Conservation (phyloP, 2,797 vertebrate genomes). For the Poeciliopsis turneri region DNA sequence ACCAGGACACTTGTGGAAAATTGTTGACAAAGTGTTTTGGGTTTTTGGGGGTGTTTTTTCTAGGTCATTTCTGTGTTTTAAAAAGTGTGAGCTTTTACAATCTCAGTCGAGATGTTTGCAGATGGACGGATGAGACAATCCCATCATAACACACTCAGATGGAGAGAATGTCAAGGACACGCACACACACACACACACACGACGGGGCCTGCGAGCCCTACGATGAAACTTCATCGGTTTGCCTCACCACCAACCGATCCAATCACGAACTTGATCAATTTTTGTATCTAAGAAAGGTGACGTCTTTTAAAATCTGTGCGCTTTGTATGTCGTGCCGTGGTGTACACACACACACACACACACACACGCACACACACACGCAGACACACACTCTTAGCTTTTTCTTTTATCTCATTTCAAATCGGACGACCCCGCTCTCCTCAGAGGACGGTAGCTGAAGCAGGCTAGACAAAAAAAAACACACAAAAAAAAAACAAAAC, state of each 20-base stretch:
- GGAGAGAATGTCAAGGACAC: constrained; percentile 36
- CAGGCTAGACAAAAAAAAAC: constrained; percentile 79
- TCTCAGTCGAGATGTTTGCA: constrained; percentile 41
- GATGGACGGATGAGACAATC: constrained; percentile 31
- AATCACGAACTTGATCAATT: constrained; percentile 36
- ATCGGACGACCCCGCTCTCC: constrained; percentile 38
- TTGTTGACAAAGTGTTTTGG: constrained; percentile 30
- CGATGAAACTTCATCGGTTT: constrained; percentile 19
- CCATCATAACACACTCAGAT: not conserved
- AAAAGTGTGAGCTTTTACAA: constrained; percentile 53
- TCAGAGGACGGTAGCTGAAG: constrained; percentile 63
- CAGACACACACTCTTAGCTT: constrained; percentile 55
- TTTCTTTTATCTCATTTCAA: constrained; percentile 46
- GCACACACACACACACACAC: no score
- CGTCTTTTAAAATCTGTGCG: constrained; percentile 62
- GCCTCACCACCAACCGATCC: constrained; percentile 48
- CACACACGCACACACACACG: constrained; percentile 43
- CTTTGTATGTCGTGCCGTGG: constrained; percentile 73
- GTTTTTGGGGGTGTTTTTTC: not conserved
- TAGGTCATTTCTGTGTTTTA: constrained; percentile 56
- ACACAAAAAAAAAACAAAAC: not conserved
- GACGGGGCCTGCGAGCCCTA: constrained; percentile 14
- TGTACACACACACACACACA: constrained; percentile 64
- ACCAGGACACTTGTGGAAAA: constrained; percentile 27
- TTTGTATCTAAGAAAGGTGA: constrained; percentile 21